A percentile compares a stretch with the other conserved stretches of the same genome.
phyloP scores from a whole-genome alignment of 2,797 vertebrate genomes.

The Epinephelus malabaricus region DNA sequence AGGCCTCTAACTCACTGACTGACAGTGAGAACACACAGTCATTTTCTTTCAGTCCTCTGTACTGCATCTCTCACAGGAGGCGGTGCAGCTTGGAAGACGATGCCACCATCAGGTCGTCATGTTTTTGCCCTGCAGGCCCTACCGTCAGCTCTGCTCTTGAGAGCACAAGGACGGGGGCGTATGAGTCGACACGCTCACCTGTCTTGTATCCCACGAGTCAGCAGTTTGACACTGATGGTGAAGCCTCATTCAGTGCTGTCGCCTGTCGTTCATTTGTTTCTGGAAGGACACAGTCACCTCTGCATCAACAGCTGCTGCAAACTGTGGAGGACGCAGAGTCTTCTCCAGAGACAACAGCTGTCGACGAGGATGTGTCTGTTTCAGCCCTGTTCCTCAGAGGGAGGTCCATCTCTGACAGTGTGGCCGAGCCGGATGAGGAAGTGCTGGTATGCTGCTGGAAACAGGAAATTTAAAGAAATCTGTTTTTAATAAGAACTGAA shows the following conservation, averaged over 20 bases:
- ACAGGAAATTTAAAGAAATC: too few species aligned
- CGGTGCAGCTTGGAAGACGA: conserved; percentile 68
- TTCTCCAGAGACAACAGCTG: not conserved
- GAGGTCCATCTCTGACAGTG: conserved; percentile 38
- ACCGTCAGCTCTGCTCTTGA: conserved; percentile 33
- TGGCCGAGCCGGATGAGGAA: conserved; percentile 78
- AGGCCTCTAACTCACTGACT: not conserved
- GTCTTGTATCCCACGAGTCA: conserved; percentile 36
- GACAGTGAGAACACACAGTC: conserved; percentile 11
- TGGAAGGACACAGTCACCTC: not conserved
- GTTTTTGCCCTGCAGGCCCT: conserved; percentile 65
- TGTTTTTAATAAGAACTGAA: too few species aligned
- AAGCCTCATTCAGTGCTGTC: conserved; percentile 34
- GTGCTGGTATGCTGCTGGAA: conserved; percentile 23
- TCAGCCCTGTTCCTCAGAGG: conserved; percentile 30
- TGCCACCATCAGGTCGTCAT: conserved; percentile 57
- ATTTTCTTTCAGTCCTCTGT: conserved; percentile 38
- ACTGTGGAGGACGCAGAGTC: not conserved
- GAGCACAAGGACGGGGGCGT: conserved; percentile 41
- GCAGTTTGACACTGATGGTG: conserved; percentile 24
- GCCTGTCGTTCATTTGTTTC: conserved; percentile 21
- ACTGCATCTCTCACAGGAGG: conserved; percentile 74
- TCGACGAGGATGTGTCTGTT: conserved; percentile 27
- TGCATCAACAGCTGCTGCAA: conserved; percentile 19
- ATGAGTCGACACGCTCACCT: conserved; percentile 53